These are phyloP conservation scores for Nephila pilipes DNA, from an alignment of 1,140 invertebrate species.

Conservation along the genomic window DNA sequence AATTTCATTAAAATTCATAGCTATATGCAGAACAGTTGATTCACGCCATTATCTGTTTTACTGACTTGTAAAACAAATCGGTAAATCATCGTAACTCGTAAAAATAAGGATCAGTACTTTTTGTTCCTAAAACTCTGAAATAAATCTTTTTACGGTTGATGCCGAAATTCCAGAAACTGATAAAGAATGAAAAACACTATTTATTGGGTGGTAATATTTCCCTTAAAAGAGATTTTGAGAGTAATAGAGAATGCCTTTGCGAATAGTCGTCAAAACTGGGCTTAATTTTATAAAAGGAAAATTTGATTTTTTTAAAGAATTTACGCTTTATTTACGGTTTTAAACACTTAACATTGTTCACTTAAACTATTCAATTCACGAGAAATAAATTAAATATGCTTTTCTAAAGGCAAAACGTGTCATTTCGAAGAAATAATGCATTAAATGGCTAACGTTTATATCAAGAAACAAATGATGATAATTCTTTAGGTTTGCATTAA, in stretches of 20 bases:
- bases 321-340: background rate
- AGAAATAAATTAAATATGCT: background rate
- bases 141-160: conserved; percentile 10
- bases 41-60: background rate
- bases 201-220: background rate
- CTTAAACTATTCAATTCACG: background rate
- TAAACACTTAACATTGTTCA: background rate
- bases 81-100: background rate
- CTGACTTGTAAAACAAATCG: conserved; percentile 3
- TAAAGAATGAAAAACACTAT: background rate
- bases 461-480: background rate
- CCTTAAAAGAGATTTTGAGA: conserved; percentile 1
- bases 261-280: background rate
- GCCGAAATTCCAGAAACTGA: background rate
- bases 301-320: background rate
- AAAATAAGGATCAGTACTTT: background rate
- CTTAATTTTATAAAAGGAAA: background rate
- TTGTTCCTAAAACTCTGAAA: background rate
- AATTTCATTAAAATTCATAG: background rate
- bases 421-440: background rate
- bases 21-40: background rate
- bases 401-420: background rate
- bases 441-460: background rate
- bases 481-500: too few species aligned
- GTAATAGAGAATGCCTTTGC: background rate